A percentile compares a stretch with the other conserved stretches of the same genome.
Conservation (phyloP, 2,888 invertebrate genomes). For the Augiades crinisus region DNA sequence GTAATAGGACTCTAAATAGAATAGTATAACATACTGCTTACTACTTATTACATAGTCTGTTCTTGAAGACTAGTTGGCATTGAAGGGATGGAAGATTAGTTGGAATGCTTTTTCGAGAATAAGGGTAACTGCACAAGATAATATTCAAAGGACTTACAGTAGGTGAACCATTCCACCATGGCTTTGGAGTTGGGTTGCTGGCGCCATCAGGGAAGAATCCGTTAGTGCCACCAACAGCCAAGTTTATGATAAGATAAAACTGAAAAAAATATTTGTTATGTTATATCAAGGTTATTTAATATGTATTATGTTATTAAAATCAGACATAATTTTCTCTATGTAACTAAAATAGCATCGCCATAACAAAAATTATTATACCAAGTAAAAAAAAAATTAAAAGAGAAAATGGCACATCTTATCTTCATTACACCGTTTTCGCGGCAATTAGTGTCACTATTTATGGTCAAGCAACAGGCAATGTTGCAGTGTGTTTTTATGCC, state of each 20-base stretch:
- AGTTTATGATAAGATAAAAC: conserved; percentile 83
- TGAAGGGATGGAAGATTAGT: no score
- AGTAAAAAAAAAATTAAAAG: not conserved
- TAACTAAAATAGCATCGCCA: no score
- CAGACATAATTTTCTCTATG: no score
- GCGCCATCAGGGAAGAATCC: conserved; percentile 83
- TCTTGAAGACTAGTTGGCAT: no score
- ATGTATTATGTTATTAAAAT: no score
- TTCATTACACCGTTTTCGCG: not conserved
- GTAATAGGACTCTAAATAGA: no score
- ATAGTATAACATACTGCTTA: no score
- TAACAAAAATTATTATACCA: no score
- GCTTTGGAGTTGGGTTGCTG: conserved; percentile 76
- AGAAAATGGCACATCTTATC: not conserved
- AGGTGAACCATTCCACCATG: conserved; percentile 79
- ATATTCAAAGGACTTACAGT: conserved; percentile 51
- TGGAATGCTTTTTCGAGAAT: no score
- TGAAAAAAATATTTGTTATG: conserved; percentile 39
- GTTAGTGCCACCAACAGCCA: conserved; percentile 85
- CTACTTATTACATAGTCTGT: no score
- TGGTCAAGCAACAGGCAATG: not conserved
- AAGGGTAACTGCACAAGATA: no score
- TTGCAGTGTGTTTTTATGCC: not conserved
- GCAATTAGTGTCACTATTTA: not conserved
- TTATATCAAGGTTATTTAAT: not conserved